Percentiles rank a stretch among this genome's conserved stretches.
Conservation (phyloP, 2,797 vertebrate genomes). For the Myioborus miniatus region DNA sequence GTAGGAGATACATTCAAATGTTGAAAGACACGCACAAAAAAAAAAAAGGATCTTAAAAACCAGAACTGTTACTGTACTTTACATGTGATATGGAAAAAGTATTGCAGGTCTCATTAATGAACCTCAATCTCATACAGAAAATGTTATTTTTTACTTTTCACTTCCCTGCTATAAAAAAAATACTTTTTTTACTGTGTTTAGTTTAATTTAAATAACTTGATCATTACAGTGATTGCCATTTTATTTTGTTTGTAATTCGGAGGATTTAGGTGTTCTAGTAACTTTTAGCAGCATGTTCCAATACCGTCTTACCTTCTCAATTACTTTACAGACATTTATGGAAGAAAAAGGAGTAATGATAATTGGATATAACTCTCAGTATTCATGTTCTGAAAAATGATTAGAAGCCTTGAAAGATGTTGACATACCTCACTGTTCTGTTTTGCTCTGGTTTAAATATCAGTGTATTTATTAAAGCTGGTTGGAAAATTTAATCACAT, state of each 20-base stretch:
- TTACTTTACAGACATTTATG: background rate
- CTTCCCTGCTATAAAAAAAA: background rate
- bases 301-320: background rate
- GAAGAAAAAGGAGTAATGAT: background rate
- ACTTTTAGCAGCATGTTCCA: background rate
- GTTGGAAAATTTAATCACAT: conserved; percentile 60
- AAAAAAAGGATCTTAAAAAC: background rate
- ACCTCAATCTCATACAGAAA: background rate
- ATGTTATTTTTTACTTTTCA: background rate
- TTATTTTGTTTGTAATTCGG: background rate
- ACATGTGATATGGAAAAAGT: background rate
- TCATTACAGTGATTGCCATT: background rate
- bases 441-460: conserved; percentile 65
- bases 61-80: background rate
- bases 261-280: background rate
- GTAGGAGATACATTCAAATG: background rate
- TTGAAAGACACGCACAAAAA: background rate
- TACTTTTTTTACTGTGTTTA: background rate
- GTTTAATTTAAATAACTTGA: background rate
- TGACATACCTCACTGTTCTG: conserved; percentile 40
- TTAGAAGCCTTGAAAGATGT: conserved; percentile 46
- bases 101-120: background rate
- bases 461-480: conserved; percentile 44
- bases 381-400: background rate
- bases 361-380: background rate